Evolutionary conservation across 2,888 invertebrate genomes (phyloP).

Genomic region (Leptinotarsa peninsularis): DNA sequence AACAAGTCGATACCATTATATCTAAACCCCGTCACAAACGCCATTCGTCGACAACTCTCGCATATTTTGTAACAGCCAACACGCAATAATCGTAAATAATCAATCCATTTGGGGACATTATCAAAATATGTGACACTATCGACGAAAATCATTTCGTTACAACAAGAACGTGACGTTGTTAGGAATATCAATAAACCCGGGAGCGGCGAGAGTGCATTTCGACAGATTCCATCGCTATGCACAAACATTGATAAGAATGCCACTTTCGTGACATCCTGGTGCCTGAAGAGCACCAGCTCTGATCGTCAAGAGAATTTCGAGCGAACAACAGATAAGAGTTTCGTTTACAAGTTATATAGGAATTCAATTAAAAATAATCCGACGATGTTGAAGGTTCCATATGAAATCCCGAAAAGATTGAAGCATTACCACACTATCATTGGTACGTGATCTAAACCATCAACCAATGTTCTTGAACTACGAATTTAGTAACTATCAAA

Average conservation of each 20-base stretch:
- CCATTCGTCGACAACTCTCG: neutral
- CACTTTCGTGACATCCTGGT: conserved; percentile 4
- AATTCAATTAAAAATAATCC: neutral
- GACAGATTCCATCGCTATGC: conserved; percentile 12
- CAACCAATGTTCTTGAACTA: too few relatives aligned
- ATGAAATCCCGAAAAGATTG: neutral
- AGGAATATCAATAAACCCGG: conserved; percentile 4
- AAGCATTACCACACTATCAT: too few relatives aligned
- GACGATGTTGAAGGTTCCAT: neutral
- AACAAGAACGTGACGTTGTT: conserved; percentile 14
- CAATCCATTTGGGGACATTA: conserved; percentile 28
- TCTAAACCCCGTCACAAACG: neutral
- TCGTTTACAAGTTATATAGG: neutral
- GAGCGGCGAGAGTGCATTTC: neutral
- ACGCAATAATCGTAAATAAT: conserved; percentile 1
- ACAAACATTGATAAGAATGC: conserved; percentile 14
- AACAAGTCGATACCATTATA: conserved; percentile 16
- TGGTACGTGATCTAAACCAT: too few relatives aligned
- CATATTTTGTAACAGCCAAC: conserved; percentile 8
- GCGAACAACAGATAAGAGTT: neutral
- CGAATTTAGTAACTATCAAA: too few relatives aligned
- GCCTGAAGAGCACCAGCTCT: neutral
- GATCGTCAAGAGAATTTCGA: conserved; percentile 13
- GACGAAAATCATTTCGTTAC: conserved; percentile 10
- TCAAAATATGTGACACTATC: conserved; percentile 39